Evolutionary conservation across 2,113 vertebrate species (phyloP).

Genomic region (Pelmatolapia mariae): DNA sequence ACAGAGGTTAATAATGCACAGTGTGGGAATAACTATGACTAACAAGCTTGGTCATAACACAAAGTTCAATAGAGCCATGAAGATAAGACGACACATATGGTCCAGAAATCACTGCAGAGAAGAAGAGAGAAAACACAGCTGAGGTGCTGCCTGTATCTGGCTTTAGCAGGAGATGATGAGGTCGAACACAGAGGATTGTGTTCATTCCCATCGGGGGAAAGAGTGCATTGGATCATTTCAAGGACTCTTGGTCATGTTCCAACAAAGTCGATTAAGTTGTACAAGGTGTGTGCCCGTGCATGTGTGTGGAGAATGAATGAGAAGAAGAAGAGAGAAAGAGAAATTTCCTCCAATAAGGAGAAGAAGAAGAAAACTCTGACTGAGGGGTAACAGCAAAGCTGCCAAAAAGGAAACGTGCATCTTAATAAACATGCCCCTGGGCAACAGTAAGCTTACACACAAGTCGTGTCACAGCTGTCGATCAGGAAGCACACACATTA

Average conservation of each 20-base stretch:
- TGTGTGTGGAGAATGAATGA: background rate
- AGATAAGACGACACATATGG: conserved; percentile 14
- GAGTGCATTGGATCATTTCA: background rate
- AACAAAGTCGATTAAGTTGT: conserved; percentile 21
- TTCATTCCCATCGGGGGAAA: background rate
- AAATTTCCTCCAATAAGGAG: conserved; percentile 27
- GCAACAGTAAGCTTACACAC: background rate
- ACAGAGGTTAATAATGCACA: background rate
- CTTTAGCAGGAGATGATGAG: background rate
- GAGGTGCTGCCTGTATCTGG: background rate
- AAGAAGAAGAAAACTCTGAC: background rate
- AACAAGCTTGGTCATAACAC: background rate
- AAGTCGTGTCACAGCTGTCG: background rate
- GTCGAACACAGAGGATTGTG: background rate
- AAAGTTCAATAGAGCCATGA: conserved; percentile 6
- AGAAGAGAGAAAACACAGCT: background rate
- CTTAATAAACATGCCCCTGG: conserved; percentile 28
- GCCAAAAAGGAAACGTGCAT: background rate
- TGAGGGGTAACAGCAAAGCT: background rate
- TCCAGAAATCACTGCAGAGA: background rate
- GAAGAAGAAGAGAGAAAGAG: background rate
- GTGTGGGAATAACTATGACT: background rate
- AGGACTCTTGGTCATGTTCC: conserved; percentile 5
- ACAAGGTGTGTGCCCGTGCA: background rate
- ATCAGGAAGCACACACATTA: background rate